These are phyloP conservation scores for Aproaerema taeniolella DNA, from an alignment of 2,888 invertebrate genomes.

Conservation along the genomic window DNA sequence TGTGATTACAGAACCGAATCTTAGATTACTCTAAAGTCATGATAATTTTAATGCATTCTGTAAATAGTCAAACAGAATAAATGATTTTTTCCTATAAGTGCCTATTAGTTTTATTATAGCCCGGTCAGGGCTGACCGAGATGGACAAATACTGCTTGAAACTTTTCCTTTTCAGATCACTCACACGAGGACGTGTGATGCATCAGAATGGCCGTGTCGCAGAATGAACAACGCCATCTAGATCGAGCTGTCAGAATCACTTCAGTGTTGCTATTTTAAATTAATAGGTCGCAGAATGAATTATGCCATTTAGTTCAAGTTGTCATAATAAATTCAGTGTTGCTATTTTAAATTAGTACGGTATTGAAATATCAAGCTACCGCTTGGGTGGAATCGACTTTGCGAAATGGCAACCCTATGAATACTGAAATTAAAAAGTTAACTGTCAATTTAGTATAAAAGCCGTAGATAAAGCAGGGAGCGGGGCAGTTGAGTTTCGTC, in stretches of 20 bases:
- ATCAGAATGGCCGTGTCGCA: constrained; percentile 5
- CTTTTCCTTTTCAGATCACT: neutral
- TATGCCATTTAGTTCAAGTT: too few relatives aligned
- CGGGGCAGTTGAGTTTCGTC: neutral
- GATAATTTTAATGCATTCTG: neutral
- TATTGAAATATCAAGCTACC: neutral
- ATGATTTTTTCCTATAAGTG: neutral
- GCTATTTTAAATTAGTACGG: neutral
- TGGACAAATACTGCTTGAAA: neutral
- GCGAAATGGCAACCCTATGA: neutral
- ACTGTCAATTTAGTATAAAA: neutral
- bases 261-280: neutral
- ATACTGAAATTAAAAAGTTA: neutral
- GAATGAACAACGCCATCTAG: neutral
- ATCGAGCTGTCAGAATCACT: too few relatives aligned
- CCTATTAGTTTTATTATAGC: neutral
- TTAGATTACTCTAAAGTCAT: neutral
- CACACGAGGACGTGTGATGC: constrained; percentile 4
- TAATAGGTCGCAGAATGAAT: neutral
- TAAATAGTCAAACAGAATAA: neutral
- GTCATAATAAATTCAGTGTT: too few relatives aligned
- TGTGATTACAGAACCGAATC: neutral
- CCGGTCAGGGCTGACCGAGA: neutral
- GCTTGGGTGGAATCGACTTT: neutral
- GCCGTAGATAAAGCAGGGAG: neutral